Conservation (phyloP, 2,797 vertebrate genomes). For the Acrossocheilus wenchowensis region DNA sequence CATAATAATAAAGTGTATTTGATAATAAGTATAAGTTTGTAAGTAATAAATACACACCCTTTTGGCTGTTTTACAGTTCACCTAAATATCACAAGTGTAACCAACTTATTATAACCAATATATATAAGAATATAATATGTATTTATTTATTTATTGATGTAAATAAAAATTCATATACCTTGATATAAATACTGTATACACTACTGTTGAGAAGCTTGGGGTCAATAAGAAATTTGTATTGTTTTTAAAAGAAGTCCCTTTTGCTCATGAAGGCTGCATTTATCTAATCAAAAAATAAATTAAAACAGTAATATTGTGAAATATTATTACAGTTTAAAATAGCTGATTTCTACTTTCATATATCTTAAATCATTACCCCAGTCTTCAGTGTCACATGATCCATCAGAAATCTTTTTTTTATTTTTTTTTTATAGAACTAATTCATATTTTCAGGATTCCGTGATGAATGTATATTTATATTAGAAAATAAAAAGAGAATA, state of each 20-base stretch:
- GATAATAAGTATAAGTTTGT: not conserved
- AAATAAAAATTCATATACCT: not conserved
- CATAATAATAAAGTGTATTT: not conserved
- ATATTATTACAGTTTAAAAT: not conserved
- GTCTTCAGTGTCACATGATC: not conserved
- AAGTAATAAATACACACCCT: not conserved
- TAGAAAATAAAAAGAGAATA: no score
- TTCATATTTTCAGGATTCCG: no score
- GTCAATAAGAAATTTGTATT: not conserved
- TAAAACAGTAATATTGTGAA: not conserved
- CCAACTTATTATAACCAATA: not conserved
- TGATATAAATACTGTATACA: not conserved
- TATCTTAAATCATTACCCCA: not conserved
- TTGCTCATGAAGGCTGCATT: not conserved
- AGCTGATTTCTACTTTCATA: no score
- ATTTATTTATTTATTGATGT: not conserved
- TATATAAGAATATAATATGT: no score
- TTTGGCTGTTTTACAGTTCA: not conserved
- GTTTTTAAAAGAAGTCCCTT: not conserved
- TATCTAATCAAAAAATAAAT: not conserved
- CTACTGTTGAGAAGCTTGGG: not conserved
- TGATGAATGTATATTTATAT: no score
- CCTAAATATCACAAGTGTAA: not conserved
- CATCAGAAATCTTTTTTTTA: not conserved
- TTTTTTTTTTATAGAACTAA: no score